Conservation (phyloP, 2,113 vertebrate genomes). For the Mellivora capensis region DNA sequence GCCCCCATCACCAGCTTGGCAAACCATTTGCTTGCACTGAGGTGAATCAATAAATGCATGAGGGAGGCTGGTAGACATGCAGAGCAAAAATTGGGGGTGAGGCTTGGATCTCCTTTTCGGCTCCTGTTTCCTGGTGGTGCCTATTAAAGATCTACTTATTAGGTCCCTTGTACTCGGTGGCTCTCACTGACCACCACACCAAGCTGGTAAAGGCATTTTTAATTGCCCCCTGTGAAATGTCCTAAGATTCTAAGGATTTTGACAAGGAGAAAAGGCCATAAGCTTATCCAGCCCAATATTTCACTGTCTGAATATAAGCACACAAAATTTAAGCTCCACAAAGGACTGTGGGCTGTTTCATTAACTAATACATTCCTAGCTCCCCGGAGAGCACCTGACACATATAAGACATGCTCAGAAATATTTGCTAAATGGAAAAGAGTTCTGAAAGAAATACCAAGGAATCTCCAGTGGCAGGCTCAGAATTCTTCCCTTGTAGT, state of each 20-base stretch:
- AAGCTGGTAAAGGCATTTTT: not conserved
- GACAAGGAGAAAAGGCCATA: not conserved
- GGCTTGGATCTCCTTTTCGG: not conserved
- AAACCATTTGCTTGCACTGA: not conserved
- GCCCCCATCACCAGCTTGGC: not conserved
- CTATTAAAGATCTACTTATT: not conserved
- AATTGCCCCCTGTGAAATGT: not conserved
- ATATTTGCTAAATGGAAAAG: not conserved
- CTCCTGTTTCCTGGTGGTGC: not conserved
- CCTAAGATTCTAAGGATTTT: not conserved
- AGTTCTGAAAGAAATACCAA: not conserved
- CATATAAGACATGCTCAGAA: not conserved
- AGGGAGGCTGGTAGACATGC: not conserved
- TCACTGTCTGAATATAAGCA: not conserved
- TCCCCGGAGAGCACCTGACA: not conserved
- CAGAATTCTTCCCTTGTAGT: not conserved
- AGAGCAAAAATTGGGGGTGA: not conserved
- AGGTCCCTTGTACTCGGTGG: not conserved
- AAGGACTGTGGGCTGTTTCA: not conserved
- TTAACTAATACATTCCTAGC: not conserved
- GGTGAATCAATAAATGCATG: not conserved
- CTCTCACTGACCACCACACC: not conserved
- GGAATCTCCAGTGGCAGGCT: not conserved
- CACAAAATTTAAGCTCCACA: not conserved
- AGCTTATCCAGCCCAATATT: not conserved